Evolutionary conservation across 2,113 vertebrate genomes (phyloP).

Genomic region (Brevimyrus niger): DNA sequence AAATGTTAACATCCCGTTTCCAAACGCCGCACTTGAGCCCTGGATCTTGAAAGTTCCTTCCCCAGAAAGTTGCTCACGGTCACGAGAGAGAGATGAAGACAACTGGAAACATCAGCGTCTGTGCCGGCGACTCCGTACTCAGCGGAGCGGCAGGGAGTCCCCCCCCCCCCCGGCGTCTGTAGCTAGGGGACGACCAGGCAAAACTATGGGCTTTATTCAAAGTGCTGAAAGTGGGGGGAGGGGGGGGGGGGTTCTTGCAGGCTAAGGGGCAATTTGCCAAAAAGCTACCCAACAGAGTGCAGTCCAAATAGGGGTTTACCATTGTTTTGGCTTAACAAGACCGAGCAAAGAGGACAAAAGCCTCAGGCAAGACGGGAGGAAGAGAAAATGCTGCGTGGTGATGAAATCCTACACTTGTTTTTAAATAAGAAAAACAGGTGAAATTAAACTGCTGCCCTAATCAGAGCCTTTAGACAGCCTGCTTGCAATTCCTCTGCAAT

Average conservation of each 20-base stretch:
- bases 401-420: background rate
- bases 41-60: background rate
- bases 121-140: background rate
- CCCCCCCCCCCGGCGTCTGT: conserved; percentile 12
- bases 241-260: background rate
- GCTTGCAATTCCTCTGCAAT: background rate
- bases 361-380: background rate
- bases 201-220: conserved; percentile 19
- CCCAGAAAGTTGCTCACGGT: background rate
- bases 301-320: background rate
- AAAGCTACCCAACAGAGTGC: conserved; percentile 9
- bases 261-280: conserved; percentile 22
- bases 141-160: background rate
- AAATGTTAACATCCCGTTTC: background rate
- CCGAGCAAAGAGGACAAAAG: conserved; percentile 9
- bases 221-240: conserved; percentile 12
- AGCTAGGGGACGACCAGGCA: conserved; percentile 15
- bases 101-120: conserved; percentile 9
- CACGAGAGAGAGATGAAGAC: conserved; percentile 14
- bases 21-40: background rate
- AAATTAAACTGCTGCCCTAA: background rate
- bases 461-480: background rate
- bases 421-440: background rate
- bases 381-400: background rate
- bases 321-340: conserved; percentile 22